A percentile compares a stretch with the other conserved stretches of the same genome.
Evolutionary conservation across 2,797 vertebrate genomes (phyloP).

Genomic region (Channallabes apus): DNA sequence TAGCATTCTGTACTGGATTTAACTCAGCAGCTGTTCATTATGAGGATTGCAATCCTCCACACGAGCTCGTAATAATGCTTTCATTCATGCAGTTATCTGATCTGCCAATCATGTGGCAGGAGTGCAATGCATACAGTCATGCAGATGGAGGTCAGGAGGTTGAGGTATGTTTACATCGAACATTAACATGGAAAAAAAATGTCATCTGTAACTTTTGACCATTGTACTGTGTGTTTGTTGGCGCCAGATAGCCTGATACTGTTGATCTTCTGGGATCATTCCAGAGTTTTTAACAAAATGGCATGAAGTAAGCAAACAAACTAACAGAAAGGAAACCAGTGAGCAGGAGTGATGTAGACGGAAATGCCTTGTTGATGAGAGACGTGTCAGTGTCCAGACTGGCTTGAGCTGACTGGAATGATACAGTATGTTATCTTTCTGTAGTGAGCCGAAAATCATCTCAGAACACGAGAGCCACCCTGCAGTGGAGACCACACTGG

Average conservation of each 20-base stretch:
- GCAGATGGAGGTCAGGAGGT: not conserved
- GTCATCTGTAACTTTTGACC: not conserved
- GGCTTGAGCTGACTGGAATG: not conserved
- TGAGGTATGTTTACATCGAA: not conserved
- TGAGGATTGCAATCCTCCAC: not conserved
- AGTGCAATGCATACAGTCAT: not conserved
- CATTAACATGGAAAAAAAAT: not conserved
- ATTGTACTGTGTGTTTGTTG: not conserved
- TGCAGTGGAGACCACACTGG: not conserved
- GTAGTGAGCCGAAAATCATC: not conserved
- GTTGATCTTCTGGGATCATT: not conserved
- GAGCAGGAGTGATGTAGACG: too few species aligned
- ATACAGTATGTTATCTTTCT: not conserved
- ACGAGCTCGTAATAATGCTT: not conserved
- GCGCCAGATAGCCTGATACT: not conserved
- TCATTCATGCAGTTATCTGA: not conserved
- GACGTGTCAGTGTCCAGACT: not conserved
- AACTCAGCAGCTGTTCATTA: not conserved
- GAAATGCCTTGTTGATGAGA: not conserved
- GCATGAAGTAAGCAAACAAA: not conserved
- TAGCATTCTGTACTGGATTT: not conserved
- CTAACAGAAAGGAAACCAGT: not conserved
- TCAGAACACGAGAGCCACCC: not conserved
- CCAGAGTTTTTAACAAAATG: not conserved
- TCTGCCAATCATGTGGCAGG: not conserved